These are phyloP conservation scores for Limnephilus rhombicus DNA, from an alignment of 2,888 invertebrate genomes.

Conservation along the genomic window DNA sequence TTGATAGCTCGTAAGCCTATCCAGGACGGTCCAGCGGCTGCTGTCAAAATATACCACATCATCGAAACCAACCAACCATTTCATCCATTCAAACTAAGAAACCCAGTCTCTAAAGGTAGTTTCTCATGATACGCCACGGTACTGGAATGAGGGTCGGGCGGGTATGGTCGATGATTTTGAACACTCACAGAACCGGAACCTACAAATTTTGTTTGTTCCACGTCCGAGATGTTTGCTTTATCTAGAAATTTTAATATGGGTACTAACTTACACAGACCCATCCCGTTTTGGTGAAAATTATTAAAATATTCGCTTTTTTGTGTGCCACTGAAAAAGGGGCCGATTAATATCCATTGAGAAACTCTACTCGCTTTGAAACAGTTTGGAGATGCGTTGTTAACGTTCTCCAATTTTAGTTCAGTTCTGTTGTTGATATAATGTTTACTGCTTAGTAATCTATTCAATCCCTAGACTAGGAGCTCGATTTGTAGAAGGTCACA, in stretches of 20 bases:
- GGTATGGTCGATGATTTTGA: constrained; percentile 38
- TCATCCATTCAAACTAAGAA: background rate
- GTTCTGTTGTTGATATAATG: background rate
- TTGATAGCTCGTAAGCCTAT: constrained; percentile 20
- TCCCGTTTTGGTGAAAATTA: constrained; percentile 44
- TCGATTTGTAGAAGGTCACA: background rate
- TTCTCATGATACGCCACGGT: background rate
- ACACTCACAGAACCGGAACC: constrained; percentile 47
- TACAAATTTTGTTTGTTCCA: constrained; percentile 45
- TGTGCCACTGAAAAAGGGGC: constrained; percentile 13
- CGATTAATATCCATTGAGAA: background rate
- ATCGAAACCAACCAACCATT: background rate
- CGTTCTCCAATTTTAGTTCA: background rate
- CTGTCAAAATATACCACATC: background rate
- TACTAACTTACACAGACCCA: constrained; percentile 15
- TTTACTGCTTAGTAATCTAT: background rate
- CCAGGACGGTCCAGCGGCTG: background rate
- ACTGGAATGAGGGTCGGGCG: background rate
- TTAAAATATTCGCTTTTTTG: constrained; percentile 27
- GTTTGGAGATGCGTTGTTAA: background rate
- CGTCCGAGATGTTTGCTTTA: constrained; percentile 36
- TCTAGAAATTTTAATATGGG: constrained; percentile 29
- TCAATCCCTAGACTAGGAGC: background rate
- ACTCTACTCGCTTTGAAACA: background rate
- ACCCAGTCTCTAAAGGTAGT: too few species aligned